phyloP scores from a whole-genome alignment of 2,888 invertebrate genomes.

The Drosophila falleni region DNA sequence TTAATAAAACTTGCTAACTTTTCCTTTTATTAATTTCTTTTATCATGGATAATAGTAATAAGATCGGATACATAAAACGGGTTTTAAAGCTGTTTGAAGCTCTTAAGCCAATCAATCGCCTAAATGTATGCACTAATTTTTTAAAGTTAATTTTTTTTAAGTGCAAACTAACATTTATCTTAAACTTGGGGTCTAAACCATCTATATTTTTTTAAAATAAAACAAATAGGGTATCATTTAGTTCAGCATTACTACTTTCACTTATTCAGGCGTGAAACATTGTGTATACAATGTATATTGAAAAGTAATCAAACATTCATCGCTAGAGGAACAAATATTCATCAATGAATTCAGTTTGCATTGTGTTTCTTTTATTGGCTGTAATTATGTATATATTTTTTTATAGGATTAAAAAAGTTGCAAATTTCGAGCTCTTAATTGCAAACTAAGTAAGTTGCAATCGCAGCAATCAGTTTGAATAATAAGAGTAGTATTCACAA shows the following conservation, averaged over 20 bases:
- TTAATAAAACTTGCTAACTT: too few species aligned
- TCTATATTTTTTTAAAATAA: too few species aligned
- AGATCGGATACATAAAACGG: too few species aligned
- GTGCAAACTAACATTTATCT: too few species aligned
- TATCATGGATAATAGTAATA: too few species aligned
- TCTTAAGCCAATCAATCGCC: too few species aligned
- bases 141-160: too few species aligned
- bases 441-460: constrained; percentile 13
- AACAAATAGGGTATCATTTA: background rate
- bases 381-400: background rate
- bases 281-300: constrained; percentile 15
- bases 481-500: constrained; percentile 14
- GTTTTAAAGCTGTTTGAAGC: too few species aligned
- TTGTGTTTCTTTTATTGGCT: background rate
- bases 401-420: constrained; percentile 6
- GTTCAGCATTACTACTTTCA: background rate
- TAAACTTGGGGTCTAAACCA: too few species aligned
- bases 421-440: constrained; percentile 15
- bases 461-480: constrained; percentile 14
- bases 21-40: too few species aligned
- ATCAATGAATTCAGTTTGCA: background rate
- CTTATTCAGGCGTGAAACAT: background rate
- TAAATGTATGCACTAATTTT: too few species aligned
- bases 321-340: constrained; percentile 2
- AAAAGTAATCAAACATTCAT: constrained; percentile 43